These are phyloP conservation scores for Agrypnia vestita DNA, from an alignment of 1,140 invertebrate genomes.

Conservation along the genomic window DNA sequence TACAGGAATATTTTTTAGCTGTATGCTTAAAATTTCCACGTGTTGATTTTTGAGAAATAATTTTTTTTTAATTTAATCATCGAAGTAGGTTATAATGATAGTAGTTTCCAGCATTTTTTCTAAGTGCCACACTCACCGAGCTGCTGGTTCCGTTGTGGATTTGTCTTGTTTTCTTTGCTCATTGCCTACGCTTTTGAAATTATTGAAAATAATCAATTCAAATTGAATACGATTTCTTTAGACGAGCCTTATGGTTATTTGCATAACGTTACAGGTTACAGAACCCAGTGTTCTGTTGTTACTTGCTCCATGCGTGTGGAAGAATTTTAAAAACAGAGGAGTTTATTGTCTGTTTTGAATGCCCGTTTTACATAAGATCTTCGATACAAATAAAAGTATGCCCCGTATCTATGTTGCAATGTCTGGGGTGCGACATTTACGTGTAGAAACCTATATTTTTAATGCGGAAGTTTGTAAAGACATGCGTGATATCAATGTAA, in stretches of 20 bases:
- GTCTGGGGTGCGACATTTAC: too few species aligned
- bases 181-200: conserved; percentile 56
- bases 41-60: too few species aligned
- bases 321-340: conserved; percentile 4
- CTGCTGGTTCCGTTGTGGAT: background rate
- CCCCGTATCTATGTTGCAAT: background rate
- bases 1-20: too few species aligned
- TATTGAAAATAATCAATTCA: conserved; percentile 57
- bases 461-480: too few species aligned
- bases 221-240: conserved; percentile 52
- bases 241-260: conserved; percentile 38
- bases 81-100: too few species aligned
- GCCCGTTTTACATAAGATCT: background rate
- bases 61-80: too few species aligned
- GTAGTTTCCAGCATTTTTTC: background rate
- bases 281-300: background rate
- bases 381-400: background rate
- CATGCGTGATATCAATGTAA: too few species aligned
- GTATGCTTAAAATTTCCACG: too few species aligned
- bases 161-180: conserved; percentile 32
- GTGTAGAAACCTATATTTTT: too few species aligned
- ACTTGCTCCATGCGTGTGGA: background rate
- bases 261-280: conserved; percentile 40
- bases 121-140: background rate
- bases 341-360: conserved; percentile 26